Evolutionary conservation across 2,797 vertebrate species (phyloP).

Genomic region (Ispidina lecontei): DNA sequence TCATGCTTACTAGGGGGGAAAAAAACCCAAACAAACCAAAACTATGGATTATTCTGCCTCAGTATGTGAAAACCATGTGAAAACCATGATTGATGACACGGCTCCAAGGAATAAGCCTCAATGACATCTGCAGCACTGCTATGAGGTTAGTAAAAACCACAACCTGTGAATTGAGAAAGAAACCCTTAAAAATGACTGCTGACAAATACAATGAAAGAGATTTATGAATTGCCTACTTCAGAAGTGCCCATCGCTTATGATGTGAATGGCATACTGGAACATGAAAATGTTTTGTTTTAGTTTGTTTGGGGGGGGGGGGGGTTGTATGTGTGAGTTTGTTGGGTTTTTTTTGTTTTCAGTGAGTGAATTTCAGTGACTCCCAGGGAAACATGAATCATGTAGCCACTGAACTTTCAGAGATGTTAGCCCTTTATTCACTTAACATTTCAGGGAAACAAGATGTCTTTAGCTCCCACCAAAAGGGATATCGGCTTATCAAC

Average conservation of each 20-base stretch:
- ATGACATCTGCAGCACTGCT: slow-evolving; percentile 25
- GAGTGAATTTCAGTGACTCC: neutral
- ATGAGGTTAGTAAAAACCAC: slow-evolving; percentile 49
- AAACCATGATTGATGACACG: slow-evolving; percentile 36
- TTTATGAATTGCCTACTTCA: slow-evolving; percentile 43
- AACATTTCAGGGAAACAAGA: slow-evolving; percentile 34
- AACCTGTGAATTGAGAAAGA: slow-evolving; percentile 61
- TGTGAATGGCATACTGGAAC: slow-evolving; percentile 1
- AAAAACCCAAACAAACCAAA: neutral
- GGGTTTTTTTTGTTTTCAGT: neutral
- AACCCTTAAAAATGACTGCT: slow-evolving; percentile 50
- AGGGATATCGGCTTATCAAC: slow-evolving; percentile 31
- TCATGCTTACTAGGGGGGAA: neutral
- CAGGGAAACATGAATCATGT: slow-evolving; percentile 27
- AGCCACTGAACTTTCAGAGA: slow-evolving; percentile 21
- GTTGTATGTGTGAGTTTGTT: no score
- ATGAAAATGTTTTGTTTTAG: neutral
- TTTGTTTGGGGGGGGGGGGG: no score
- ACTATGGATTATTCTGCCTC: slow-evolving; percentile 1
- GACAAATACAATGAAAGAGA: slow-evolving; percentile 57
- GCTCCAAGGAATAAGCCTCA: slow-evolving; percentile 23
- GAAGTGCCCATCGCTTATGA: neutral
- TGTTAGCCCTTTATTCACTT: neutral
- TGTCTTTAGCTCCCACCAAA: slow-evolving; percentile 41
- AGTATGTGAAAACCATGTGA: slow-evolving; percentile 4